phyloP scores from a whole-genome alignment of 2,888 invertebrate species.

The Disparrhopalites patrizii region DNA sequence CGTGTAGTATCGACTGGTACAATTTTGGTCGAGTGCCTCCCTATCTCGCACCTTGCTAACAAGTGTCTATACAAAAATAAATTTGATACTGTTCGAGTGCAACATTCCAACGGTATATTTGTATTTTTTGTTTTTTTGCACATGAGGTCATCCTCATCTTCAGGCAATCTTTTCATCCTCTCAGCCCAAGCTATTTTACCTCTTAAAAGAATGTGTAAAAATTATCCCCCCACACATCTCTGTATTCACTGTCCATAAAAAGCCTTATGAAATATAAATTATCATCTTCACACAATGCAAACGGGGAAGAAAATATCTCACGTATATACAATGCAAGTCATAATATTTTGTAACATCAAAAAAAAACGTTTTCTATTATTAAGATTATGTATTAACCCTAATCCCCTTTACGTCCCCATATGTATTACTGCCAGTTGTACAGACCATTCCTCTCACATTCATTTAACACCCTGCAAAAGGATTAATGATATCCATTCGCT shows the following conservation, averaged over 20 bases:
- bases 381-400: too few relatives aligned
- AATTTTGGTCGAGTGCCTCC: conserved; percentile 30
- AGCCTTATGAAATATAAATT: too few relatives aligned
- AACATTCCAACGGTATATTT: conserved; percentile 28
- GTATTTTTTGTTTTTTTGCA: too few relatives aligned
- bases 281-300: background rate
- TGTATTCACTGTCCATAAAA: background rate
- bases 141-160: conserved; percentile 24
- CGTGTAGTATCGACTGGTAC: conserved; percentile 5
- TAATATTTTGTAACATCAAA: background rate
- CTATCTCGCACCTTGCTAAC: conserved; percentile 26
- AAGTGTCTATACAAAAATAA: too few relatives aligned
- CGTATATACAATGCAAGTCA: too few relatives aligned
- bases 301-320: background rate
- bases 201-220: background rate
- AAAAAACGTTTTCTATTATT: background rate
- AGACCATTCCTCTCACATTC: too few relatives aligned
- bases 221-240: background rate
- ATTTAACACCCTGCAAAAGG: too few relatives aligned
- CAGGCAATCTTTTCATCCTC: background rate
- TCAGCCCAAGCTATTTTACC: conserved; percentile 2
- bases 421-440: too few relatives aligned
- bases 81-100: conserved; percentile 29
- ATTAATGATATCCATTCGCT: too few relatives aligned
- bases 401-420: too few relatives aligned